Evolutionary conservation across 1,140 invertebrate genomes (phyloP).

Genomic region (Rhysida immarginata): DNA sequence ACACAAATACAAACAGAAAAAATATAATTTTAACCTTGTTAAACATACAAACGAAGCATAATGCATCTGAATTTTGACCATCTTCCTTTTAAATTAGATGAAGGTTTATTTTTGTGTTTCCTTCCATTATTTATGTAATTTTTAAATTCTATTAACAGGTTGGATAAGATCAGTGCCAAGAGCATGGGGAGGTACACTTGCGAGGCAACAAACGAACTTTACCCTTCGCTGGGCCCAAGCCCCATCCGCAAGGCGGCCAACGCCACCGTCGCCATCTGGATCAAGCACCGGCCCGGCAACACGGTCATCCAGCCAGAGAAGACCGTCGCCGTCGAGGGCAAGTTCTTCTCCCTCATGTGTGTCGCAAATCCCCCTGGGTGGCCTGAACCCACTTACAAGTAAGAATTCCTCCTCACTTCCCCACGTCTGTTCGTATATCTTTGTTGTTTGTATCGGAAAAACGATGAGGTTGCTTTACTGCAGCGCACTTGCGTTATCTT

Average conservation of each 20-base stretch:
- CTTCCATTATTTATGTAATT: too few relatives aligned
- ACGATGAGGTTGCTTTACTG: too few relatives aligned
- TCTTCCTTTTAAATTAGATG: too few relatives aligned
- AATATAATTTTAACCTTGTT: too few relatives aligned
- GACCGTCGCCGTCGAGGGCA: slow-evolving; percentile 67
- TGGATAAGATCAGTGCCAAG: slow-evolving; percentile 57
- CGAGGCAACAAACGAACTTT: slow-evolving; percentile 61
- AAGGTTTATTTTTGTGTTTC: too few relatives aligned
- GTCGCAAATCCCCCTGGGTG: slow-evolving; percentile 71
- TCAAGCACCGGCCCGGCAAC: slow-evolving; percentile 73
- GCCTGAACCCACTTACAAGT: slow-evolving; percentile 62
- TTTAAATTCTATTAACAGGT: slow-evolving; percentile 10
- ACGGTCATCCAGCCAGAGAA: slow-evolving; percentile 64
- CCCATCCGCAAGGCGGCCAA: slow-evolving; percentile 49
- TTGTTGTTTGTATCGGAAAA: too few relatives aligned
- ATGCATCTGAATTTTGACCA: too few relatives aligned
- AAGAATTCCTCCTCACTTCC: too few relatives aligned
- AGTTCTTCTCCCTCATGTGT: slow-evolving; percentile 67
- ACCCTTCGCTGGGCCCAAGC: slow-evolving; percentile 40
- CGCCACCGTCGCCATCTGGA: slow-evolving; percentile 57
- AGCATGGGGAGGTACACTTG: slow-evolving; percentile 75
- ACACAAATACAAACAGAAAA: too few relatives aligned
- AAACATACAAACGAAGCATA: too few relatives aligned
- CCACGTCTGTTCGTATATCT: too few relatives aligned
- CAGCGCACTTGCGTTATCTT: too few relatives aligned